Conservation (phyloP, 2,888 invertebrate species). For the Polyploca ridens region DNA sequence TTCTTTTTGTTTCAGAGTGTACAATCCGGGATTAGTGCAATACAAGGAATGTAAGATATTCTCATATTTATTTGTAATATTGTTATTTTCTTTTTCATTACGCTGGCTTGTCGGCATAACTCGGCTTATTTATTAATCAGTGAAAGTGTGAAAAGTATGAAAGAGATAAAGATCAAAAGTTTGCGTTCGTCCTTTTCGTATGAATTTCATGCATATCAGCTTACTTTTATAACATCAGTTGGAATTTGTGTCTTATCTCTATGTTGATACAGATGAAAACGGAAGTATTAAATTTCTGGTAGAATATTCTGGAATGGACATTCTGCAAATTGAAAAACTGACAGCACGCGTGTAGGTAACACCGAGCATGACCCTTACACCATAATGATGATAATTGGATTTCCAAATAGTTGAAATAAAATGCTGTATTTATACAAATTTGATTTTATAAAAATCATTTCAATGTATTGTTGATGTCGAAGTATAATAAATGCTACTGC, state of each 20-base stretch:
- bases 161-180: slow-evolving; percentile 30
- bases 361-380: slow-evolving; percentile 28
- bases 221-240: slow-evolving; percentile 26
- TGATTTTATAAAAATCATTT: neutral
- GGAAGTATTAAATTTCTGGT: slow-evolving; percentile 27
- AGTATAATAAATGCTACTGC: neutral
- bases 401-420: slow-evolving; percentile 21
- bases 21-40: slow-evolving; percentile 49
- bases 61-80: slow-evolving; percentile 12
- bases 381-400: slow-evolving; percentile 31
- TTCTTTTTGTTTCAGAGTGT: slow-evolving; percentile 70
- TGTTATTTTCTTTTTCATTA: neutral
- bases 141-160: slow-evolving; percentile 37
- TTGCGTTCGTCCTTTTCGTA: slow-evolving; percentile 18
- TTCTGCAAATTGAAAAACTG: slow-evolving; percentile 48
- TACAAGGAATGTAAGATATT: slow-evolving; percentile 66
- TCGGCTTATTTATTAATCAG: slow-evolving; percentile 26
- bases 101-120: neutral
- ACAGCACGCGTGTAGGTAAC: slow-evolving; percentile 27
- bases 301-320: slow-evolving; percentile 32
- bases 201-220: slow-evolving; percentile 47
- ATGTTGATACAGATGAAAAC: slow-evolving; percentile 30
- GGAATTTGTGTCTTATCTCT: slow-evolving; percentile 30
- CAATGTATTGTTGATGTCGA: neutral
- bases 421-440: slow-evolving; percentile 15